Conservation (phyloP, 1,140 invertebrate genomes). For the Diprion similis region DNA sequence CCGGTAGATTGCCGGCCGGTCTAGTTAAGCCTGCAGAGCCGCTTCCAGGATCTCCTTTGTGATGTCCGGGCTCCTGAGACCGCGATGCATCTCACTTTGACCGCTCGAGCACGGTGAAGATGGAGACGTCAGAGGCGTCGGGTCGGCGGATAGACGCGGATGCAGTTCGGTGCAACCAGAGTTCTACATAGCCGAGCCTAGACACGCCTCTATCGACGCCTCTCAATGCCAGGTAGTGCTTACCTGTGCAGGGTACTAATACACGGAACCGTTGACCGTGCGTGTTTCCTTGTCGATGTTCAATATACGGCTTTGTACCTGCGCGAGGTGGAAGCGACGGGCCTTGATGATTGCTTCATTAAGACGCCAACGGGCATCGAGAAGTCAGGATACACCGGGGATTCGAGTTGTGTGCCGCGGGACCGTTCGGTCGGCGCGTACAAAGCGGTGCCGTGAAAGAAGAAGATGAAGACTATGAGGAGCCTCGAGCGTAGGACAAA, state of each 20-base stretch:
- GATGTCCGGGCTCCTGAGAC: too few species aligned
- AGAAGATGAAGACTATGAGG: neutral
- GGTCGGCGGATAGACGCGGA: neutral
- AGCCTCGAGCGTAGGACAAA: too few species aligned
- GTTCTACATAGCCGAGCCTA: neutral
- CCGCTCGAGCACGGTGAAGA: neutral
- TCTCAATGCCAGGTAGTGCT: neutral
- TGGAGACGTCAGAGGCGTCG: neutral
- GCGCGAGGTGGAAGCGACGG: neutral
- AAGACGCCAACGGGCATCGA: neutral
- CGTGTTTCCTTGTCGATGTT: neutral
- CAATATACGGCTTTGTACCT: neutral
- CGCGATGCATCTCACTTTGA: too few species aligned
- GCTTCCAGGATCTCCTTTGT: too few species aligned
- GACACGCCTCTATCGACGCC: neutral
- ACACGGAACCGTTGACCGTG: neutral
- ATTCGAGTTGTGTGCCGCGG: neutral
- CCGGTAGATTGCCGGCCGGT: too few species aligned
- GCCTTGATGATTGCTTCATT: conserved; percentile 7
- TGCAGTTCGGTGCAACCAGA: neutral
- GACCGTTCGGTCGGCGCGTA: too few species aligned
- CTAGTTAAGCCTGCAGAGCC: too few species aligned
- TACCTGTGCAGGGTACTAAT: neutral
- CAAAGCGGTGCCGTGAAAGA: neutral
- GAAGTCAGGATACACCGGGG: neutral